Evolutionary conservation across 23 tunicate genomes (phyloP), one percentile per base, ranked within the genome.

Genomic region (Clavelina lepadiformis): DNA sequence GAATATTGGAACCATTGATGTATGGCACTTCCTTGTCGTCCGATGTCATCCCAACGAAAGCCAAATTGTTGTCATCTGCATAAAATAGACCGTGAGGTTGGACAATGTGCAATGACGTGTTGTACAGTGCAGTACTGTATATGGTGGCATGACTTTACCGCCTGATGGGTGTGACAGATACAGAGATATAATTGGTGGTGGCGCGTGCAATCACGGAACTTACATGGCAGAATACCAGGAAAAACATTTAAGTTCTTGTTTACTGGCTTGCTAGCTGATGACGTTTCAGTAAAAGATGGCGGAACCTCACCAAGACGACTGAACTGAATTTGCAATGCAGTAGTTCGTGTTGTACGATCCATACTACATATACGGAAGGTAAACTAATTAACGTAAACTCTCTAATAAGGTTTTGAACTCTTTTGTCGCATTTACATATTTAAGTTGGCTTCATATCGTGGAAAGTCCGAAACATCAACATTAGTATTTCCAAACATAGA

Each of bases 391-490:
- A n/a, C n/a, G n/a, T n/a, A n/a, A n/a, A n/a, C n/a, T n/a, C n/a
- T n/a, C n/a, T n/a, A n/a, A n/a, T n/a, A n/a, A n/a, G n/a, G n/a
- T n/a, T n/a, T n/a, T n/a, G n/a, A n/a, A n/a, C n/a, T n/a, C n/a
- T n/a, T n/a, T n/a, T n/a, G n/a, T n/a, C n/a, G n/a, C n/a, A n/a
- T n/a, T n/a, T n/a, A n/a, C n/a, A n/a, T n/a, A n/a, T n/a, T n/a
- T n/a, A n/a, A n/a, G n/a, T n/a, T n/a, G n/a, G 24, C 51, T 63
- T 63, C 69, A 28, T 46, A 67, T 4, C 27, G 5, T 5, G 47
- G 31, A 55, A 82, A 82, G 58, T 41, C 52, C 8, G 77, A 63
- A n/a, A 73, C 74, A 11, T 74, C 79, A 20, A 46, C 72, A 8
- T 82, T 80, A 11, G 74, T 73, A 31, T 34, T 35, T 4, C 69